Conservation (phyloP, 2,797 vertebrate species). For the Halcyon badia region DNA sequence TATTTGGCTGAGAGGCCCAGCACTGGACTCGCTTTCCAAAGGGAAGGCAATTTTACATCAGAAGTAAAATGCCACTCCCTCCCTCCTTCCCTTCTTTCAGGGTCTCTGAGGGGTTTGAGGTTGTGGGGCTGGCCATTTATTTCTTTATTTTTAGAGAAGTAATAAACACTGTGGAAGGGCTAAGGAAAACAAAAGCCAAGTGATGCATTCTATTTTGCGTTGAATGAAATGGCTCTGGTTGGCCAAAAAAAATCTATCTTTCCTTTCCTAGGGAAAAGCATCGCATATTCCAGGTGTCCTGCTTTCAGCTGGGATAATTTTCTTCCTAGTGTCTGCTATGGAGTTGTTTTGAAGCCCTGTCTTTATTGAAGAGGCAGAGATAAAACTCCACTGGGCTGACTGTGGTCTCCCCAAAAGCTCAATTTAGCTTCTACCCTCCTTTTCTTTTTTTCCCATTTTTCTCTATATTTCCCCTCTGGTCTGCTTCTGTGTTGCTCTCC, state of each 20-base stretch:
- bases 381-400: neutral
- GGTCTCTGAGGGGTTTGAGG: neutral
- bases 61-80: neutral
- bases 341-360: neutral
- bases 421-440: neutral
- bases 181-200: neutral
- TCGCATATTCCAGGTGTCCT: neutral
- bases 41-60: neutral
- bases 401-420: neutral
- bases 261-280: accelerated
- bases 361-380: neutral
- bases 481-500: neutral
- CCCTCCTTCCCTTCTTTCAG: neutral
- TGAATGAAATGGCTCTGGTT: neutral
- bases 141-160: neutral
- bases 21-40: neutral
- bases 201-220: neutral
- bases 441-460: neutral
- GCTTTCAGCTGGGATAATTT: neutral
- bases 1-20: neutral
- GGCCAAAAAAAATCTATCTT: accelerated
- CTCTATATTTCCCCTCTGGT: neutral
- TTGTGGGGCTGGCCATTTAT: neutral
- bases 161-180: neutral
- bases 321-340: too few species aligned